These are phyloP conservation scores for Cricetomys ansorgei DNA, from an alignment of 2,113 vertebrate genomes.

Conservation along the genomic window DNA sequence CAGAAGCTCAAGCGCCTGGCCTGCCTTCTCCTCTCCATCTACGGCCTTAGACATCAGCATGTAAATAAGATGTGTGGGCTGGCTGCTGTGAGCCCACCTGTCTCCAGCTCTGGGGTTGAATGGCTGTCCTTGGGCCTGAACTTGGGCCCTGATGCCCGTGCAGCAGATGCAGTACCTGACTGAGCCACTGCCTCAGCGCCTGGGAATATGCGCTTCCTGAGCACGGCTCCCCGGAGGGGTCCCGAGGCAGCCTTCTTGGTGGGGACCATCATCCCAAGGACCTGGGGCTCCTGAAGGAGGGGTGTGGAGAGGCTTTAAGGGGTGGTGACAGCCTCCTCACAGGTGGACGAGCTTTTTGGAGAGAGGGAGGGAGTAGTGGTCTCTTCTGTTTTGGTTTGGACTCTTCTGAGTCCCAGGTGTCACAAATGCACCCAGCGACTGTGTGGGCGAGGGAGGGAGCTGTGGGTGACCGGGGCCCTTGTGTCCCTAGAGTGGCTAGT, in stretches of 20 bases:
- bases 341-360: not conserved
- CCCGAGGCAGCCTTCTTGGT: not conserved
- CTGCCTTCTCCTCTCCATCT: not conserved
- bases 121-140: not conserved
- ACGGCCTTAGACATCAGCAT: too few relatives aligned
- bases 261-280: not conserved
- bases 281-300: not conserved
- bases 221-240: not conserved
- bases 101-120: not conserved
- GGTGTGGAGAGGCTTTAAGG: not conserved
- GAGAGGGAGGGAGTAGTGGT: not conserved
- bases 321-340: too few relatives aligned
- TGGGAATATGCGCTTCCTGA: not conserved
- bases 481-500: fast-evolving
- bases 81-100: not conserved
- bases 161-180: too few relatives aligned
- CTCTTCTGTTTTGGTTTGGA: not conserved
- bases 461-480: not conserved
- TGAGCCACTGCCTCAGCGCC: not conserved
- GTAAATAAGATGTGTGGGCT: not conserved
- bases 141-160: not conserved
- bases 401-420: not conserved
- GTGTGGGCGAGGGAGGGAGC: fast-evolving
- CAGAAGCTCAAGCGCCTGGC: not conserved
- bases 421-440: not conserved